A percentile compares a stretch with the other conserved stretches of the same genome.
These are phyloP conservation scores for Lota lota DNA, from an alignment of 2,113 vertebrate genomes.

Conservation along the genomic window DNA sequence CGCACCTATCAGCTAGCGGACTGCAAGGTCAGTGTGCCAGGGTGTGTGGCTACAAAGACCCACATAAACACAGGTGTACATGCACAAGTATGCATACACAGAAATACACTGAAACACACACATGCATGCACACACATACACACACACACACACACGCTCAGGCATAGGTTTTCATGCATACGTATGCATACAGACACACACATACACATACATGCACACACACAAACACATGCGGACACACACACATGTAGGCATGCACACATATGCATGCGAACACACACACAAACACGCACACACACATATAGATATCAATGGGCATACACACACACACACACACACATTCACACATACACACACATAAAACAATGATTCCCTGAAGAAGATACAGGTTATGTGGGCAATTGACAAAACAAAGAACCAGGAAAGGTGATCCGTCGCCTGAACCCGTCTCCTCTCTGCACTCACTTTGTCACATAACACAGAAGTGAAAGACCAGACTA, in stretches of 20 bases:
- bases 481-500: constrained; percentile 30
- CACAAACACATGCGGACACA: not conserved
- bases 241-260: no score
- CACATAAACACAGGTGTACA: no score
- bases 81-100: not conserved
- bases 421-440: constrained; percentile 11
- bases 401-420: no score
- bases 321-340: no score
- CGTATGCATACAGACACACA: not conserved
- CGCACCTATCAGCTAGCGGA: constrained; percentile 68
- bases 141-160: not conserved
- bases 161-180: not conserved
- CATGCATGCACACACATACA: constrained; percentile 1
- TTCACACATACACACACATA: no score
- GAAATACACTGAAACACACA: not conserved
- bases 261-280: no score
- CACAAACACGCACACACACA: no score
- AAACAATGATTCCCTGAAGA: no score
- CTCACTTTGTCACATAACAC: constrained; percentile 46
- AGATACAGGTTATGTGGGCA: no score
- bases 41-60: no score
- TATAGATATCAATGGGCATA: not conserved
- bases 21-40: constrained; percentile 69
- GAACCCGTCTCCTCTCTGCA: constrained; percentile 38
- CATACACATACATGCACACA: constrained; percentile 1